These are phyloP conservation scores for Vanessa atalanta DNA, from an alignment of 1,140 invertebrate species.

Conservation along the genomic window DNA sequence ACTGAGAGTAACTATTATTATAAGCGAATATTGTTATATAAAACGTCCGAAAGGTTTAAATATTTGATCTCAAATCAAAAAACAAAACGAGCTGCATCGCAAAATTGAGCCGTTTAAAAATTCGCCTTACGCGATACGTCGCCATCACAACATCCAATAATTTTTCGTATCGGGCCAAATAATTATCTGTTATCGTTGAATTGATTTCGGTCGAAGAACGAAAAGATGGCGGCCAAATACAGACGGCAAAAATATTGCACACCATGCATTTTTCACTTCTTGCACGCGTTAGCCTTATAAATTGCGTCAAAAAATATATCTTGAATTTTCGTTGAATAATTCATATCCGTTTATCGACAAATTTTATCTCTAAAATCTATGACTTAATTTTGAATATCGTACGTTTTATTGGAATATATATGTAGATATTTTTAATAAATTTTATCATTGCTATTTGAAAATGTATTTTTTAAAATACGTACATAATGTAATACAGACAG, in stretches of 20 bases:
- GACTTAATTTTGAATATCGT: constrained; percentile 15
- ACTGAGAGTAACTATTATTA: constrained; percentile 17
- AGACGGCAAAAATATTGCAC: constrained; percentile 51
- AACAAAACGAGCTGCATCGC: background rate
- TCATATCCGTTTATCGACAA: constrained; percentile 21
- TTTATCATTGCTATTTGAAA: too few relatives aligned
- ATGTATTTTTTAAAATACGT: too few relatives aligned
- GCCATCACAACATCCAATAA: constrained; percentile 58
- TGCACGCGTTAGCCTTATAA: constrained; percentile 34
- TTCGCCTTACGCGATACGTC: constrained; percentile 51
- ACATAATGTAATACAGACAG: too few relatives aligned
- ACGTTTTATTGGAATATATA: background rate
- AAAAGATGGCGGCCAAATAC: constrained; percentile 63
- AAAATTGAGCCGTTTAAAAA: constrained; percentile 69
- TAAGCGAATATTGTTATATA: background rate
- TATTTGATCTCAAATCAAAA: background rate
- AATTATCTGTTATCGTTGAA: constrained; percentile 75
- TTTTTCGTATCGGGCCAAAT: constrained; percentile 70
- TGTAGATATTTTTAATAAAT: background rate
- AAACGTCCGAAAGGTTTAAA: background rate
- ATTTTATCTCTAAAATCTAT: constrained; percentile 28
- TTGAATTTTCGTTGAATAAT: constrained; percentile 34
- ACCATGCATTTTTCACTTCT: constrained; percentile 36
- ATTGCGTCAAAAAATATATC: constrained; percentile 38
- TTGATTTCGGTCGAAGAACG: constrained; percentile 60